Conservation (phyloP, 2,888 invertebrate species). For the Leucophora obtusa region DNA sequence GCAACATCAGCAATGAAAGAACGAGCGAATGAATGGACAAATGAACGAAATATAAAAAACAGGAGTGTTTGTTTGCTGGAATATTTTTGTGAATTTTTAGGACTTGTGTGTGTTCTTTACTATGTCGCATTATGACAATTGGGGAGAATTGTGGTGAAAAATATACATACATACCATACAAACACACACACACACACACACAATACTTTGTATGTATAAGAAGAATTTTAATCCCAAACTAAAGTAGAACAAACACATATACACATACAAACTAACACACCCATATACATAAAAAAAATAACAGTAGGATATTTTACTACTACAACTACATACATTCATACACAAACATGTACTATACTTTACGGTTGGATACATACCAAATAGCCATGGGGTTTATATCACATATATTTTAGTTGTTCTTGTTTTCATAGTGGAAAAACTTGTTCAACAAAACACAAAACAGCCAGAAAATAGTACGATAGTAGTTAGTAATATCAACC, state of each 20-base stretch:
- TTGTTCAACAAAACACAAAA: background rate
- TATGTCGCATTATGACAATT: conserved; percentile 64
- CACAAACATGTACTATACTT: conserved; percentile 1
- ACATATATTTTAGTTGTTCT: conserved; percentile 7
- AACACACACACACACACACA: background rate
- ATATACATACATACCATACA: background rate
- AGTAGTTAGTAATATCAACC: background rate
- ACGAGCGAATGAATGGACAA: background rate
- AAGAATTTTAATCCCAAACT: conserved; percentile 23
- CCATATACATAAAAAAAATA: conserved; percentile 7
- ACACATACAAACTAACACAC: conserved; percentile 1
- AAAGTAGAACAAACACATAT: conserved; percentile 16
- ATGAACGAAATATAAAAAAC: conserved; percentile 15
- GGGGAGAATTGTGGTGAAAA: conserved; percentile 54
- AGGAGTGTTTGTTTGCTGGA: conserved; percentile 31
- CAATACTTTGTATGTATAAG: conserved; percentile 16
- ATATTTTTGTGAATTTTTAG: conserved; percentile 35
- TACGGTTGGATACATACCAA: conserved; percentile 43
- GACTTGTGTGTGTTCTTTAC: conserved; percentile 31
- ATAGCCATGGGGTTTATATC: conserved; percentile 12
- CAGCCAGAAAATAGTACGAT: background rate
- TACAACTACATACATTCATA: background rate
- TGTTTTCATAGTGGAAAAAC: conserved; percentile 20
- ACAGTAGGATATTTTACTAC: conserved; percentile 18
- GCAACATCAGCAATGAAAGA: conserved; percentile 9